Evolutionary conservation across 2,888 invertebrate species (phyloP), one percentile per base, ranked within the genome.

Genomic region (Aromia moschata): DNA sequence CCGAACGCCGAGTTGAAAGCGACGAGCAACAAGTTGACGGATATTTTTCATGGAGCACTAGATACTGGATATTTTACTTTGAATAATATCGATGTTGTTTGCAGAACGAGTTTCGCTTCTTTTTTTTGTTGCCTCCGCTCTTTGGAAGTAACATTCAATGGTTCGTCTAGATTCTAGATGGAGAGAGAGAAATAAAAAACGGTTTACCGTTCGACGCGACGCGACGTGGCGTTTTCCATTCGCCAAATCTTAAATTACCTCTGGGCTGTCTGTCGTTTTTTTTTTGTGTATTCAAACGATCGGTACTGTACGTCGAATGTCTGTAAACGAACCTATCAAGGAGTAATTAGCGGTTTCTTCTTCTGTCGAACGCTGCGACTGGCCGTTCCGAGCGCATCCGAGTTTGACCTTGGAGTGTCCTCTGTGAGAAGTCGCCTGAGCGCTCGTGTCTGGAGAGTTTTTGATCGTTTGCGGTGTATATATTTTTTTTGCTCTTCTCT

Each of bases 21-120:
- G 60, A 62, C 57, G 60, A 66, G 66, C 66, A 66, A 66, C 66
- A 66, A 66, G 66, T 65, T 65, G 64, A 66, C 63, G 61, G 62
- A 65, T 66, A 66, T 64, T 64, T 66, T 66, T 58, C 65, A 66
- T 57, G 59, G 58, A 60, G 62, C 55, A 52, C 43, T 62, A 58
- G 57, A 56, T 60, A 58, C 58, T 51, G 57, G 47, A 55, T 58
- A 58, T 58, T 64, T 58, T 58, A 59, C 59, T 63, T 62, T 63
- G 61, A 60, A 59, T 64, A 62, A 62, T 65, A 60, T 41, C 25
- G 41, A 65, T 58, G 59, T 62, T 60, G 59, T 58, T 60, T 30
- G 65, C 56, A 55, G 58, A 65, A 65, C 65, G 49, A 58, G 65
- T 65, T 65, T 58, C 53, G 45, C 58, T 58, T 53, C 33, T 40